These are phyloP conservation scores for Drosophila neocordata DNA, from an alignment of 1,140 invertebrate genomes.

Conservation along the genomic window DNA sequence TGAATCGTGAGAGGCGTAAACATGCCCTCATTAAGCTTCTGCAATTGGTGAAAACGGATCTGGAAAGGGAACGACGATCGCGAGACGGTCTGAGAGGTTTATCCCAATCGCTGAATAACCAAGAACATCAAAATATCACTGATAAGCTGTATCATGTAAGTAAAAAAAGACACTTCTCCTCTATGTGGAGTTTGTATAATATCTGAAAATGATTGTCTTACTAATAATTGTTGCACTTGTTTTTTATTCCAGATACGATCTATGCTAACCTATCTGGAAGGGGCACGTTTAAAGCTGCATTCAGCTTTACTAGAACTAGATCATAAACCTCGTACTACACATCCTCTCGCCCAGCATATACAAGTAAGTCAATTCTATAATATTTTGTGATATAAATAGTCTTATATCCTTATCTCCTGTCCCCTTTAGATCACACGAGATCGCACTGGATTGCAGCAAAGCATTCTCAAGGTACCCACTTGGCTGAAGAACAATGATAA, in stretches of 20 bases:
- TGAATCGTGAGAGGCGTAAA: conserved; percentile 95
- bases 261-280: conserved; percentile 96
- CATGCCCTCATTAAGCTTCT: conserved; percentile 92
- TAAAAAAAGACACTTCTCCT: conserved; percentile 5
- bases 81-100: conserved; percentile 94
- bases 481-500: conserved; percentile 88
- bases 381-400: neutral
- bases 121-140: conserved; percentile 95
- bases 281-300: conserved; percentile 93
- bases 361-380: conserved; percentile 45
- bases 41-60: conserved; percentile 91
- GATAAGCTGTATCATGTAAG: conserved; percentile 95
- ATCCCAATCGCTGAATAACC: conserved; percentile 93
- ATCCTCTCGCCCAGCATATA: conserved; percentile 93
- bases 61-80: conserved; percentile 93
- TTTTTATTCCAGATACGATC: conserved; percentile 89
- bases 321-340: conserved; percentile 88
- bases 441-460: conserved; percentile 94
- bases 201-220: neutral
- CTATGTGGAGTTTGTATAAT: no score
- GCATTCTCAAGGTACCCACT: conserved; percentile 92
- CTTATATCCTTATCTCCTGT: neutral
- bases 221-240: neutral
- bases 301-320: conserved; percentile 92
- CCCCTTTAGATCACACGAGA: conserved; percentile 89